These are phyloP conservation scores for Oncorhynchus clarkii DNA, from an alignment of 2,113 vertebrate species.

Conservation along the genomic window DNA sequence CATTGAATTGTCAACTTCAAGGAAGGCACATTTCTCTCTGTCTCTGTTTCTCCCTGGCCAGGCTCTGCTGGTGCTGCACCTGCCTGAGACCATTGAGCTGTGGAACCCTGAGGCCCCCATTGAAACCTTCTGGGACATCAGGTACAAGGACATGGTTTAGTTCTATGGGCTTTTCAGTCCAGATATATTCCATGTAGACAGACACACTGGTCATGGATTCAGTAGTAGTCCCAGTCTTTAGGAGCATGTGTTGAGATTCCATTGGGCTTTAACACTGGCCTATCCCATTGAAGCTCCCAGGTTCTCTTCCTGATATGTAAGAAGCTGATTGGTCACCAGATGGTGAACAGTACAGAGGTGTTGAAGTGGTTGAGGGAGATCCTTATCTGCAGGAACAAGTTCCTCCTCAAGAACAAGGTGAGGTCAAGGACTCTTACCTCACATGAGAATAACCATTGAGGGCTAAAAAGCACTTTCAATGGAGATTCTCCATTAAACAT, in stretches of 20 bases:
- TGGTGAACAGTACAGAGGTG: constrained; percentile 95
- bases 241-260: not conserved
- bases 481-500: too few relatives aligned
- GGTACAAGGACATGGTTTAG: constrained; percentile 68
- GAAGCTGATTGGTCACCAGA: constrained; percentile 90
- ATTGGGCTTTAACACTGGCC: not conserved
- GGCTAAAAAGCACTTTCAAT: too few relatives aligned
- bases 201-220: not conserved
- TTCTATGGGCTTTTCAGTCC: too few relatives aligned
- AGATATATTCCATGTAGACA: not conserved
- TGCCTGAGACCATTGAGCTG: constrained; percentile 94
- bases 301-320: constrained; percentile 95
- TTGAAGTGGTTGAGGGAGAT: constrained; percentile 98
- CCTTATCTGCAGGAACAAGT: constrained; percentile 98
- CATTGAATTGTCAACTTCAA: not conserved
- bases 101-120: constrained; percentile 96
- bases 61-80: constrained; percentile 96
- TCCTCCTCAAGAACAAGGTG: constrained; percentile 96
- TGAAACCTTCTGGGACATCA: constrained; percentile 99
- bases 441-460: not conserved
- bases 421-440: not conserved
- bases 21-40: not conserved
- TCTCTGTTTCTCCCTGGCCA: constrained; percentile 49
- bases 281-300: constrained; percentile 83
- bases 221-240: not conserved